Evolutionary conservation across 2,113 vertebrate genomes (phyloP), one percentile per base, ranked within the genome.

Genomic region (Tragelaphus scriptus): DNA sequence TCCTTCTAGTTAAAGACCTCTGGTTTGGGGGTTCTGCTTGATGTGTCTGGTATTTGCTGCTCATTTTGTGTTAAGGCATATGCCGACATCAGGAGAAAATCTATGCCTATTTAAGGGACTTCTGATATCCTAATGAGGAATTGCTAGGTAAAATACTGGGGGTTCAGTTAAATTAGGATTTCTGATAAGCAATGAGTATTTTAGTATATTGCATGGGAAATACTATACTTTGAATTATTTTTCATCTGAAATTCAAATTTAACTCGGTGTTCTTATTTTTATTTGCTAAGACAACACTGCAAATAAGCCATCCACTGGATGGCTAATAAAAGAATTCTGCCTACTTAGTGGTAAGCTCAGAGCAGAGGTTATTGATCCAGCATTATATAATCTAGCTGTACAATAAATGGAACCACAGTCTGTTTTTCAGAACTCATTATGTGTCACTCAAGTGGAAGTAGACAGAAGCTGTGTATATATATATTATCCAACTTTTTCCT

Each of bases 311-410:
- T 12, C 85, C 21, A 81, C 7, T 19, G n/a, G 14, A 59, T 55
- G 17, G 10, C 30, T 58, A 91, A 71, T 81, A 32, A n/a, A 92
- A 85, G n/a, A 56, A 56, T 15, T 10, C 32, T 0, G 30, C 6
- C 9, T 59, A 5, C 0, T 49, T 63, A 63, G 6, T 13, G 21
- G 26, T 44, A 87, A 49, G 2, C 2, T 2, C 2, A n/a, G 5
- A 82, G 1, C 0, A 0, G 12, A 23, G 21, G 19, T 12, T 16
- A 79, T 21, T 80, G 44, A 71, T 53, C 0, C 0, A 30, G 13
- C 56, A 10, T 6, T 32, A 25, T 1, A 19, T 28, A 59, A 85
- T 65, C 10, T n/a, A 55, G 8, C 2, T 23, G 32, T 8, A 32
- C 89, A 40, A 30, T 81, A n/a, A 49, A 75, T 17, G 6, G 10